phyloP scores from a whole-genome alignment of 2,888 invertebrate genomes.

The Galeruca laticollis region DNA sequence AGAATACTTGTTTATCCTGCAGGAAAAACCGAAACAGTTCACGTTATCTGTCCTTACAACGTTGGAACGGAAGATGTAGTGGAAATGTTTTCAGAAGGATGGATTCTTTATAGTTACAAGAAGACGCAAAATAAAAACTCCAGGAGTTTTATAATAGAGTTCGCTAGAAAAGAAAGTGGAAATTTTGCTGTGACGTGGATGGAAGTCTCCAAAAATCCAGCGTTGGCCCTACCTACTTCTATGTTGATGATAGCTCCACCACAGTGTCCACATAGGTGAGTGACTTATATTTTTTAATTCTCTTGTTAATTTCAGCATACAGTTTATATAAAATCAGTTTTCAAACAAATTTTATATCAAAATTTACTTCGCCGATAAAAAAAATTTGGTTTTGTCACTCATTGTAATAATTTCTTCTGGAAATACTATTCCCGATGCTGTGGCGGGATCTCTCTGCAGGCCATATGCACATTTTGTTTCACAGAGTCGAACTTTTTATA shows the following conservation, averaged over 20 bases:
- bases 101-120: slow-evolving; percentile 63
- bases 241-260: slow-evolving; percentile 70
- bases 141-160: slow-evolving; percentile 81
- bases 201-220: slow-evolving; percentile 79
- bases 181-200: slow-evolving; percentile 84
- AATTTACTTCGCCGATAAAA: no score
- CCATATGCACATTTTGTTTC: no score
- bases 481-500: no score
- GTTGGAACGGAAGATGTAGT: slow-evolving; percentile 67
- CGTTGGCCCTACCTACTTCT: slow-evolving; percentile 67
- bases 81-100: slow-evolving; percentile 79
- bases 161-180: slow-evolving; percentile 79
- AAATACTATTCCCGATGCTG: no score
- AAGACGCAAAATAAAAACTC: slow-evolving; percentile 69
- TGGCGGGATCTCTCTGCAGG: no score
- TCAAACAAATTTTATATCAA: no score
- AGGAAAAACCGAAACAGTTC: slow-evolving; percentile 72
- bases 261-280: slow-evolving; percentile 80
- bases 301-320: not conserved
- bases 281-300: not conserved
- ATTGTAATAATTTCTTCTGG: no score
- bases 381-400: no score
- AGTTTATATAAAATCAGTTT: no score
- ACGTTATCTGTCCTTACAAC: slow-evolving; percentile 76
- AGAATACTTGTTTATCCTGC: slow-evolving; percentile 80